phyloP scores from a whole-genome alignment of 2,888 invertebrate species.

The Serripes groenlandicus region DNA sequence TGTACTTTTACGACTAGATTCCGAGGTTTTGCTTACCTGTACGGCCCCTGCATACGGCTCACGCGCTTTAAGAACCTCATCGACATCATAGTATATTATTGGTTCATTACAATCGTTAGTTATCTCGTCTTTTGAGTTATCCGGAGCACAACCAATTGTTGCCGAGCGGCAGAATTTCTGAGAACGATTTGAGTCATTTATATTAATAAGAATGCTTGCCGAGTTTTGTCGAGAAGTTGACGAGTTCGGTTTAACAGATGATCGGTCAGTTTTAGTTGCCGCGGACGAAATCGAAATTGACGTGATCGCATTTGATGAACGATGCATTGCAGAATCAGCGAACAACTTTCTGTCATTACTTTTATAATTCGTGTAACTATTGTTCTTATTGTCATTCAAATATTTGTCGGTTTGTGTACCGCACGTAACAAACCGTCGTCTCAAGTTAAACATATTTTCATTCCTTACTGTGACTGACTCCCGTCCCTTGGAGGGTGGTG shows the following conservation, averaged over 20 bases:
- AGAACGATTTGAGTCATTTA: no score
- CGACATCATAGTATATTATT: slow-evolving; percentile 22
- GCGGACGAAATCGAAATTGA: slow-evolving; percentile 21
- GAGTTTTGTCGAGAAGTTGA: neutral
- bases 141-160: neutral
- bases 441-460: neutral
- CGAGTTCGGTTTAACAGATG: neutral
- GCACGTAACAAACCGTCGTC: slow-evolving; percentile 12
- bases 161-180: neutral
- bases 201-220: neutral
- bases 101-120: neutral
- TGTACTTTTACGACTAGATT: neutral
- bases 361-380: neutral
- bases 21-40: neutral
- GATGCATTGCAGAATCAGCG: neutral
- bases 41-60: neutral
- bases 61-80: slow-evolving; percentile 13
- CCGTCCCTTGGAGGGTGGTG: slow-evolving; percentile 53
- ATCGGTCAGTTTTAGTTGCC: neutral
- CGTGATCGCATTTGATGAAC: slow-evolving; percentile 1
- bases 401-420: slow-evolving; percentile 10
- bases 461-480: slow-evolving; percentile 70
- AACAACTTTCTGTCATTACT: neutral
- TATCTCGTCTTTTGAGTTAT: neutral
- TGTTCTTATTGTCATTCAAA: neutral